Evolutionary conservation across 2,113 vertebrate genomes (phyloP).

Genomic region (Myiozetetes cayanensis): DNA sequence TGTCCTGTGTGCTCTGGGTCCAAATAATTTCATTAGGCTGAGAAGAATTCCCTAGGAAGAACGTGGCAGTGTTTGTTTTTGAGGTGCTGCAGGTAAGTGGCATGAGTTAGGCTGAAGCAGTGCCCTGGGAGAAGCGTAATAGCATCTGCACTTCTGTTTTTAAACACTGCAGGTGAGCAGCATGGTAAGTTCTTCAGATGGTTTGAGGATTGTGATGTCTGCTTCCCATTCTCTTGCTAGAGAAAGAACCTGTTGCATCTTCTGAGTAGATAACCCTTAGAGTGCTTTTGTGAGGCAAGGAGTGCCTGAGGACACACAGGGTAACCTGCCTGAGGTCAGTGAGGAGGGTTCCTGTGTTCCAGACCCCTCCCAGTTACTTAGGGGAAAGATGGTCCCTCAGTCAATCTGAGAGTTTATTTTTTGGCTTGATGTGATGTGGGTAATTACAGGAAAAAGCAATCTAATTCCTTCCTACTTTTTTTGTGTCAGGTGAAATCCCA

Average conservation of each 20-base stretch:
- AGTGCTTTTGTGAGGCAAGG: background rate
- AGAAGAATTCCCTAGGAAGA: background rate
- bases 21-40: background rate
- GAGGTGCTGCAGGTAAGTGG: slow-evolving; percentile 41
- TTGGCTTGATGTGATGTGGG: background rate
- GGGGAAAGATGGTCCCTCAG: background rate
- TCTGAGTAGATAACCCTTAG: background rate
- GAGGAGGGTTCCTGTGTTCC: background rate
- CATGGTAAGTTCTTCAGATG: background rate
- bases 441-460: background rate
- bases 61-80: background rate
- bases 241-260: background rate
- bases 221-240: background rate
- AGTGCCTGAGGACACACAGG: background rate
- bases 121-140: background rate
- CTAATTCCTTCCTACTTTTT: slow-evolving; percentile 17
- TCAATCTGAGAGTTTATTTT: background rate
- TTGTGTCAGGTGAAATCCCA: slow-evolving; percentile 87
- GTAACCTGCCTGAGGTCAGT: background rate
- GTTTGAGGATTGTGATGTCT: background rate
- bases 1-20: background rate
- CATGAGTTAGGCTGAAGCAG: background rate
- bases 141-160: background rate
- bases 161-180: background rate
- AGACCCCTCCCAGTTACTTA: background rate